These are phyloP conservation scores for Arvicanthis niloticus DNA, from an alignment of 2,113 vertebrate genomes.

Conservation along the genomic window DNA sequence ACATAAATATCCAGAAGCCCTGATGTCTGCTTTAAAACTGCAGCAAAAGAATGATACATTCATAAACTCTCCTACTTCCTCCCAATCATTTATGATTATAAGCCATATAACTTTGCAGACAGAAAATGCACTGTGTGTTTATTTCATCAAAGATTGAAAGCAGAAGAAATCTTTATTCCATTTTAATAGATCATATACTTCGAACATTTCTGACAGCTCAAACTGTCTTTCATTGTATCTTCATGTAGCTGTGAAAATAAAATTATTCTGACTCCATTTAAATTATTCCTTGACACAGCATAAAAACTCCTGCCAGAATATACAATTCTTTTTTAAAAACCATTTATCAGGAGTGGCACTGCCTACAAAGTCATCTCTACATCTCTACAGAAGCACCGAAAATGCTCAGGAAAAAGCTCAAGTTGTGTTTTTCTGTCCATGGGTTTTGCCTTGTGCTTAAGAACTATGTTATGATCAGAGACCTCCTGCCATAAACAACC, in stretches of 20 bases:
- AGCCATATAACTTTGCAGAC: conserved; percentile 10
- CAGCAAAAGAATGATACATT: neutral
- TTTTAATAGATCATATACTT: neutral
- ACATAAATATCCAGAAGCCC: conserved; percentile 35
- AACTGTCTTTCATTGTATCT: conserved; percentile 56
- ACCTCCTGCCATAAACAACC: neutral
- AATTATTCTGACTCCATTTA: conserved; percentile 51
- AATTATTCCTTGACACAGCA: conserved; percentile 64
- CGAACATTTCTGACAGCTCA: conserved; percentile 41
- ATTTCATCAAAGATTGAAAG: neutral
- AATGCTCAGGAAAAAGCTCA: neutral
- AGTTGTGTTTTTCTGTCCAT: neutral
- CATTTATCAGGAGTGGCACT: neutral
- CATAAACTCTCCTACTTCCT: conserved; percentile 7
- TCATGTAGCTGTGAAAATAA: conserved; percentile 69
- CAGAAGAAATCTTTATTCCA: neutral
- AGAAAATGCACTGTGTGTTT: neutral
- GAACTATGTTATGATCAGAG: conserved; percentile 16
- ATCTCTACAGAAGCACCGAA: neutral
- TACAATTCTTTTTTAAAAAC: conserved; percentile 1
- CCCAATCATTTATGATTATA: neutral
- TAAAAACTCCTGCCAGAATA: conserved; percentile 63
- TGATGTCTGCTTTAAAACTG: conserved; percentile 1
- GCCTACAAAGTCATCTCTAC: neutral
- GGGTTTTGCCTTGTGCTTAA: neutral